Evolutionary conservation across 2,797 vertebrate species (phyloP), one percentile per base, ranked within the genome.

Genomic region (Okamejei kenojei): DNA sequence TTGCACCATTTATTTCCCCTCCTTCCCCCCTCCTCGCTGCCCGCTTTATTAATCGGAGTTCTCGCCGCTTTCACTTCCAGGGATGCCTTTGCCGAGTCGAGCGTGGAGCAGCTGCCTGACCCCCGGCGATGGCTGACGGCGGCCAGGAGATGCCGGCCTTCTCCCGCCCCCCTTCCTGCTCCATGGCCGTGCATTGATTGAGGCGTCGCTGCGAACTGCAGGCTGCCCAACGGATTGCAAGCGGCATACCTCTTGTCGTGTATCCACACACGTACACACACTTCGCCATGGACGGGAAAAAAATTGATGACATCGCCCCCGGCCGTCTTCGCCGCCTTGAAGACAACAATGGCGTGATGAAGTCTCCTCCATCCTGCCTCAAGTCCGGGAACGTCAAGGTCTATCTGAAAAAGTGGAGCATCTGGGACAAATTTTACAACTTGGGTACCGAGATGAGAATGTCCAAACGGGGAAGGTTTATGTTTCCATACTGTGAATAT

Each of bases 61-160:
- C 2, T 23, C 54, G 45, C 38, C 11, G 23, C 54, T 9, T 7
- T 58, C 3, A 19, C 45, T 54, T 82, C 19, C 45, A 82, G 80
- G 80, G 45, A 82, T 82, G 80, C 11, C 45, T 45, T 58, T 29
- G 19, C 9, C 80, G 80, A 82, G 45, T 45, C 80, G 45, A 82
- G 80, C 23, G 15, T 58, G 80, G 86, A 17, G 93, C 21, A 15
- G 29, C 23, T 3, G 1, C 73, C 35, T n/a, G 3, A 45, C 54
- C 4, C 78, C 93, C 23, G 94, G 94, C 77, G 93, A 1, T 80
- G 6, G 11, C 93, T 26, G 95, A 95, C 95, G 95, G 94, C 8
- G 0, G 11, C 0, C 35, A n/a, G 0, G n/a, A 13, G 0, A 29
- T 71, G 84, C 58, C 26, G 58, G 54, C 29, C 93, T 35, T 35